phyloP scores from a whole-genome alignment of 2,888 invertebrate species.

The Netelia fuscicornis region DNA sequence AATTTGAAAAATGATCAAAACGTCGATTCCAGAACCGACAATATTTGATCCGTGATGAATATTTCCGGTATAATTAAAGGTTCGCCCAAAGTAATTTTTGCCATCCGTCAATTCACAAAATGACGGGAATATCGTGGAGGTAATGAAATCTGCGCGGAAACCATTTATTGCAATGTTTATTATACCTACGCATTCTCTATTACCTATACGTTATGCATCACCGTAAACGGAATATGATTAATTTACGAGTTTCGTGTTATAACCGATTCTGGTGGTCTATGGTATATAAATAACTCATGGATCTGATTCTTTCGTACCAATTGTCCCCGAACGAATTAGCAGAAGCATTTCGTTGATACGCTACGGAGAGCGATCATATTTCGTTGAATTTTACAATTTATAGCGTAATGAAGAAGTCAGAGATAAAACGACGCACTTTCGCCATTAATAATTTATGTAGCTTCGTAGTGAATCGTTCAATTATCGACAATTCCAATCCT shows the following conservation, averaged over 20 bases:
- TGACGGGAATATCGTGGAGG: constrained; percentile 3
- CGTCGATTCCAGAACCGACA: neutral
- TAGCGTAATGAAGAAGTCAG: no score
- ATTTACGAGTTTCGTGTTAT: constrained; percentile 44
- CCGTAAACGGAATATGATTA: constrained; percentile 53
- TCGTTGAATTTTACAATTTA: no score
- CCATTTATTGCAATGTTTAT: constrained; percentile 11
- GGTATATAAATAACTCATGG: constrained; percentile 3
- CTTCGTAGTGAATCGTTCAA: no score
- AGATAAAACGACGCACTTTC: no score
- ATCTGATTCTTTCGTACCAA: constrained; percentile 16
- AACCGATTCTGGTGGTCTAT: constrained; percentile 4
- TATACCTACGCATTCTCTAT: constrained; percentile 14
- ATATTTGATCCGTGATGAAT: constrained; percentile 2
- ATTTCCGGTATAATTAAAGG: constrained; percentile 10
- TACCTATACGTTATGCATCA: constrained; percentile 33
- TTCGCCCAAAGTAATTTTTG: constrained; percentile 8
- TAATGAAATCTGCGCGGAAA: neutral
- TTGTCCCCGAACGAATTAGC: constrained; percentile 2
- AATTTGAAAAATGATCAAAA: neutral
- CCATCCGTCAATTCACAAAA: constrained; percentile 17
- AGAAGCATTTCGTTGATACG: neutral
- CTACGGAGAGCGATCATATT: neutral
- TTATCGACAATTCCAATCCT: no score
- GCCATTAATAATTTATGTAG: no score